Conservation (phyloP, 64 coral and sea anemone genomes). For the Stylophora pistillata region DNA sequence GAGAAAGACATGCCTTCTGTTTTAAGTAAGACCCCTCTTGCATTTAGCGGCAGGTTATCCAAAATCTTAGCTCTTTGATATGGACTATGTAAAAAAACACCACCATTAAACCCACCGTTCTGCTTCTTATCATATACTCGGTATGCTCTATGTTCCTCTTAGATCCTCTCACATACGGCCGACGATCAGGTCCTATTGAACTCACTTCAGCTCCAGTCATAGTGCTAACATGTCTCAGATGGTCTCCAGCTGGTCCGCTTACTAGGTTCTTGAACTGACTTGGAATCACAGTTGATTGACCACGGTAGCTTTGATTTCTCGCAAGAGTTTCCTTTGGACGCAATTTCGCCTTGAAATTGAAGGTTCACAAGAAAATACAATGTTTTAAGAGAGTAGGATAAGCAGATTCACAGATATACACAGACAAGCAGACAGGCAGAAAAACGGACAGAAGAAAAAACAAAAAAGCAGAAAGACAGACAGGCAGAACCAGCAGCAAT, state of each 20-base stretch:
- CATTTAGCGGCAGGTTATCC: no score
- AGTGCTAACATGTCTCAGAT: slow-evolving; percentile 30
- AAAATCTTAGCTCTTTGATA: no score
- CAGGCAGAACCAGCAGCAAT: no score
- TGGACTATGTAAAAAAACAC: not conserved
- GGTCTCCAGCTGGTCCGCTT: slow-evolving; percentile 22
- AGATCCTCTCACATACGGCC: not conserved
- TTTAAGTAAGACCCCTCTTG: no score
- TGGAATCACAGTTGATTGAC: slow-evolving; percentile 15
- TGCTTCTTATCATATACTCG: slow-evolving; percentile 1
- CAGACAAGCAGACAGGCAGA: not conserved
- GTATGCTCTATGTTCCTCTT: slow-evolving; percentile 1
- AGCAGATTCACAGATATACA: not conserved
- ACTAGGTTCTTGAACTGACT: not conserved
- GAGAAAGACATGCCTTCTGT: no score
- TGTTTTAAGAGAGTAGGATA: not conserved
- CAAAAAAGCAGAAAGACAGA: no score
- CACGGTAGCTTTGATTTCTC: not conserved
- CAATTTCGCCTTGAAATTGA: not conserved
- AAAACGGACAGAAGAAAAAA: no score
- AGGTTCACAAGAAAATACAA: not conserved
- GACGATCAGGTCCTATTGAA: not conserved
- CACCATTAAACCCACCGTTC: not conserved
- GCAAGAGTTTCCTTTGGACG: not conserved
- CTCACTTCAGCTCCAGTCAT: not conserved